Percentiles rank a stretch among this genome's conserved stretches.
Evolutionary conservation across 2,888 invertebrate species (phyloP).

Genomic region (Tetheella fluctuosa): DNA sequence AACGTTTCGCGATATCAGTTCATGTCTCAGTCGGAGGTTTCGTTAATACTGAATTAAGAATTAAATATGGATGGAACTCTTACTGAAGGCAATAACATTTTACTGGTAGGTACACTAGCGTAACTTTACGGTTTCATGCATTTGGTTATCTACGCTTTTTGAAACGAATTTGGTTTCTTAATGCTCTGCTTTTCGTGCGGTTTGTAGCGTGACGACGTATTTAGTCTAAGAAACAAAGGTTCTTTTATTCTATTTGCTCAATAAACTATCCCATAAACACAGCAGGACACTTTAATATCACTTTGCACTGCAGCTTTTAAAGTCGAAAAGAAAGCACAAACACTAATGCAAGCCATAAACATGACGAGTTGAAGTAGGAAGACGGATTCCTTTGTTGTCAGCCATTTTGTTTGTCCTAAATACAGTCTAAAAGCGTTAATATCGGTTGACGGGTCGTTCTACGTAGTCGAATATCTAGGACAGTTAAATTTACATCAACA

Average conservation of each 20-base stretch:
- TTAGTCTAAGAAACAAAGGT: too few species aligned
- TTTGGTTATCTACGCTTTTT: too few species aligned
- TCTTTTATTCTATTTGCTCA: too few species aligned
- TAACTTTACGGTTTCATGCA: too few species aligned
- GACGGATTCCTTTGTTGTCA: conserved; percentile 1
- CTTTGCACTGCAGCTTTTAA: background rate
- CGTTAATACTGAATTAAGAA: background rate
- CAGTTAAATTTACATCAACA: conserved; percentile 7
- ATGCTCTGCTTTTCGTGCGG: too few species aligned
- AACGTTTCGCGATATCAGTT: background rate
- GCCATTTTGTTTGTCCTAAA: conserved; percentile 5
- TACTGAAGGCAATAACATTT: too few species aligned
- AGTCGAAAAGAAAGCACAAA: background rate
- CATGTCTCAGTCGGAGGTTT: background rate
- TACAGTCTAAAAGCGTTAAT: conserved; percentile 8
- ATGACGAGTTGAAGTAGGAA: conserved; percentile 5
- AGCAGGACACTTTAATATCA: background rate
- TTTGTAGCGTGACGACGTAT: too few species aligned
- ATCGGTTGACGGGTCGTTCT: background rate
- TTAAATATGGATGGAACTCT: background rate
- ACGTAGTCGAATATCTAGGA: background rate
- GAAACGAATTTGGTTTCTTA: too few species aligned
- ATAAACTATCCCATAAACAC: background rate
- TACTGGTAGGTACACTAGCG: too few species aligned
- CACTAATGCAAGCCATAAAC: background rate